Evolutionary conservation across 2,888 invertebrate species (phyloP).

Genomic region (Bibio marci): DNA sequence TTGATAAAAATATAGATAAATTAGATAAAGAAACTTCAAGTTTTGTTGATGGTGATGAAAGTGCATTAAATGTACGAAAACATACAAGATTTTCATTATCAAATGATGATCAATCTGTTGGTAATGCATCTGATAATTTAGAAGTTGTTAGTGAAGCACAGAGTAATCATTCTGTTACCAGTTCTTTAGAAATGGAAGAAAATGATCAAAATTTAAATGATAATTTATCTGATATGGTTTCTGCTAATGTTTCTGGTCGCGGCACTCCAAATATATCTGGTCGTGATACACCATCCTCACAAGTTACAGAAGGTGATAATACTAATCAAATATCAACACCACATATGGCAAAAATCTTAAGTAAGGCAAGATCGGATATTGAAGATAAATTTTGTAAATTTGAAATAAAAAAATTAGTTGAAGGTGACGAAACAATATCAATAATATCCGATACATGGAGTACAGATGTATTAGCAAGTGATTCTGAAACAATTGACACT

Average conservation of each 20-base stretch:
- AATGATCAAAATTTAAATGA: constrained; percentile 70
- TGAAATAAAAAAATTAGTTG: constrained; percentile 67
- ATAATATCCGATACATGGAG: constrained; percentile 98
- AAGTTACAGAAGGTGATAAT: constrained; percentile 65
- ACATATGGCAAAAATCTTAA: constrained; percentile 43
- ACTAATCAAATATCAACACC: constrained; percentile 33
- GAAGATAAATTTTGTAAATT: constrained; percentile 98
- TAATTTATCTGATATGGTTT: constrained; percentile 93
- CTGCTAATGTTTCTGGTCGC: constrained; percentile 81
- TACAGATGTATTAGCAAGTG: constrained; percentile 92
- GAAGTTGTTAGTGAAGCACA: constrained; percentile 93
- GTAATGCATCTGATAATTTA: constrained; percentile 82
- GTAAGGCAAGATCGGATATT: constrained; percentile 81
- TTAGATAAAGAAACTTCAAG: constrained; percentile 13
- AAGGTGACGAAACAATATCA: constrained; percentile 89
- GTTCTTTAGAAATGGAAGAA: constrained; percentile 71
- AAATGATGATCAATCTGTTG: constrained; percentile 82
- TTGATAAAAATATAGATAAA: constrained; percentile 18
- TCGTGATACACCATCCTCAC: constrained; percentile 89
- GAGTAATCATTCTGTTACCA: constrained; percentile 87
- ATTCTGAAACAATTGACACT: constrained; percentile 83
- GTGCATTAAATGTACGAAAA: constrained; percentile 3
- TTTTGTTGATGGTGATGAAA: constrained; percentile 14
- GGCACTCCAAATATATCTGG: constrained; percentile 94
- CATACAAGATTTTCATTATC: constrained; percentile 52